Evolutionary conservation across 64 coral and sea anemone genomes (phyloP), one percentile per base, ranked within the genome.

Genomic region (Dendronephthya gigantea): DNA sequence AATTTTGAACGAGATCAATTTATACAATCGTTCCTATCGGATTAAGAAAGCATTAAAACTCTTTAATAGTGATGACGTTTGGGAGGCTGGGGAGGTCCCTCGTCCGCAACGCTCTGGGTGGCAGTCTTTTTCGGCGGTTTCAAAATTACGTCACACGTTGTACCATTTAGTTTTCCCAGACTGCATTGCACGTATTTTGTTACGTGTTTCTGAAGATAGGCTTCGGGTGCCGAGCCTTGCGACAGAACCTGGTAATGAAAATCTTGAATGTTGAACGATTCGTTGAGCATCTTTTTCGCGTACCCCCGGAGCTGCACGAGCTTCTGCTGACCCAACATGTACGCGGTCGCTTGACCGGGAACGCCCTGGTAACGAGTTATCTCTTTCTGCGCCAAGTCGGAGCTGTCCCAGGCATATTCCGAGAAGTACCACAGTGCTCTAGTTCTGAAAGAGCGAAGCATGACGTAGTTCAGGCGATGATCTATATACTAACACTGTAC

Each of bases 311-410:
- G 72, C 17, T 79, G 32, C 8, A 79, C 72, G 19, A 79, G 36
- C 16, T 79, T 79, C 17, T 79, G 72, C 8, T 79, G 72, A 79
- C 72, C 72, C 25, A 79, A 29, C 72, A 79, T 79, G 72, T 79
- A 79, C 13, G 72, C n/a, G 25, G 36, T 79, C 19, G 72, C 72
- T 19, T 79, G 72, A 36, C 72, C 72, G 1, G 72, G 72, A 33
- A 79, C 72, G 72, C 72, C 72, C 72, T 79, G 72, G 72, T 79
- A 79, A 29, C 72, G 72, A 79, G 72, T 79, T 29, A 79, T 39
- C 22, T 79, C 72, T 39, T 79, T 79, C 37, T 79, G 27, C 2
- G 72, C 72, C 36, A 79, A 39, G 36, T 79, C 72, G 32, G 72
- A 36, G 29, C 37, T 33, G 10, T 79, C 72, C 72, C 72, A 79